Evolutionary conservation across 2,113 vertebrate species (phyloP).

Genomic region (Mormyrus lacerda): DNA sequence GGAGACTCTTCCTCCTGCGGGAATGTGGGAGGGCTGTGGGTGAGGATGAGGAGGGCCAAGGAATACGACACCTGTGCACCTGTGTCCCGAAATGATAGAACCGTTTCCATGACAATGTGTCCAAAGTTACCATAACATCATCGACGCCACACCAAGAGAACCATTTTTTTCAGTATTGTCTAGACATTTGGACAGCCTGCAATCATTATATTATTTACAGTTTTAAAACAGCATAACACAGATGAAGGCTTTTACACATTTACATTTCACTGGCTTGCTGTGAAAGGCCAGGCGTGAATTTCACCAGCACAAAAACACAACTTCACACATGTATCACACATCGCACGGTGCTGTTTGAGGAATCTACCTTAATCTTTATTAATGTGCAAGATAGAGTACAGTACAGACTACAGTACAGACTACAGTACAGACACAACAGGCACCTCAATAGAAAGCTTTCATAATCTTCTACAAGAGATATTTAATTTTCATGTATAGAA

Average conservation of each 20-base stretch:
- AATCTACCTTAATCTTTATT: not conserved
- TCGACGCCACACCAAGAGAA: not conserved
- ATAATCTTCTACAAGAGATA: not conserved
- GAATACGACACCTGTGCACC: not conserved
- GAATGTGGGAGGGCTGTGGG: not conserved
- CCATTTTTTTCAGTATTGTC: not conserved
- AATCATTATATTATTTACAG: not conserved
- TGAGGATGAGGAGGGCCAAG: not conserved
- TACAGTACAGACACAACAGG: not conserved
- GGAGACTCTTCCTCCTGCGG: conserved; percentile 87
- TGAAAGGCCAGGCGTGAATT: not conserved
- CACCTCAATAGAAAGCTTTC: not conserved
- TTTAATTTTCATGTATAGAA: not conserved
- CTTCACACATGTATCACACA: not conserved
- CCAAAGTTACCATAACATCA: not conserved
- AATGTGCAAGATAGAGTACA: not conserved
- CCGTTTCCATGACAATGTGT: not conserved
- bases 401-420: not conserved
- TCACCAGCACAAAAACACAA: not conserved
- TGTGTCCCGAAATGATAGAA: not conserved
- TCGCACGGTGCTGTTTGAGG: not conserved
- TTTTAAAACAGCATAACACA: not conserved
- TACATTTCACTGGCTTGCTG: not conserved
- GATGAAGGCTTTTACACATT: not conserved
- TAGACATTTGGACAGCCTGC: not conserved